Conservation (phyloP, 2,113 vertebrate species). For the Aphyosemion australe region DNA sequence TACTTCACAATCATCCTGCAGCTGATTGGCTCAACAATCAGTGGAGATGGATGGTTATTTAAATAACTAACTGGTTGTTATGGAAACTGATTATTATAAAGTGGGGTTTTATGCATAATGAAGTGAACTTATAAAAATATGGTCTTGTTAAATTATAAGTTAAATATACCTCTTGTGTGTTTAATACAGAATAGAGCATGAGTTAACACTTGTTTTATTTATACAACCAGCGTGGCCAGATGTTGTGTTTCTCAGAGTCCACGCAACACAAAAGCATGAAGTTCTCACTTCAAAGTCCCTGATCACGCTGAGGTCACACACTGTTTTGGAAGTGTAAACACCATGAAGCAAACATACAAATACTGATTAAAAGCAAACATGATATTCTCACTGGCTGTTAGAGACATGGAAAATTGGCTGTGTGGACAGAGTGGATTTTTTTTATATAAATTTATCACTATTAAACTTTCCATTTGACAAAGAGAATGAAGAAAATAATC, state of each 20-base stretch:
- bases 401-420: background rate
- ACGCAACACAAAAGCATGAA: slow-evolving; percentile 1
- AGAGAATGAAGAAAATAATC: background rate
- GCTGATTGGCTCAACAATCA: too few species aligned
- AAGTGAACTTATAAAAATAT: background rate
- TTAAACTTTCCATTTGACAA: background rate
- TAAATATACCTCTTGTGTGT: background rate
- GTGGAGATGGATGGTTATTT: too few species aligned
- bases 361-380: background rate
- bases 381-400: too few species aligned
- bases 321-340: background rate
- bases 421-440: background rate
- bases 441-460: background rate
- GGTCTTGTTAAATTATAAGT: background rate
- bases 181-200: background rate
- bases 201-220: background rate
- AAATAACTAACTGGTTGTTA: too few species aligned
- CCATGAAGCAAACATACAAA: background rate
- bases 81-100: slow-evolving; percentile 7
- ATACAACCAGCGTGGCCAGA: slow-evolving; percentile 32
- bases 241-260: slow-evolving; percentile 57
- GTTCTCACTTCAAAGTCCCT: background rate
- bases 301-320: slow-evolving; percentile 16
- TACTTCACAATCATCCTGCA: background rate
- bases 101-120: background rate